Evolutionary conservation across 2,113 vertebrate genomes (phyloP).

Genomic region (Sterna hirundo): DNA sequence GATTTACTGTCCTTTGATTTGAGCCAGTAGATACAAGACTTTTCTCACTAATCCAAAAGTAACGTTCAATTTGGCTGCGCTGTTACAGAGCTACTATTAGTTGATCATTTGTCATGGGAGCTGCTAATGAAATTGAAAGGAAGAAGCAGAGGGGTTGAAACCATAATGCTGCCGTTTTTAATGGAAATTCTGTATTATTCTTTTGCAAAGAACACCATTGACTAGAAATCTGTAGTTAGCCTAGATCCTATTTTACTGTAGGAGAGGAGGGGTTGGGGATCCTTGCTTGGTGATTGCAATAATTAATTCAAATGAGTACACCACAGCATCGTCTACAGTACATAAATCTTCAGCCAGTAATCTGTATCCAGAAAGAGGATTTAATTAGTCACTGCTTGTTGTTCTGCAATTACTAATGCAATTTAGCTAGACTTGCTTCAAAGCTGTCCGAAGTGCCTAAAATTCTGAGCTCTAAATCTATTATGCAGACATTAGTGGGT

Average conservation of each 20-base stretch:
- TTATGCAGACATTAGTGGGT: not conserved
- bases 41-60: not conserved
- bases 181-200: not conserved
- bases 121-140: not conserved
- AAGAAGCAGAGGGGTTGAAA: not conserved
- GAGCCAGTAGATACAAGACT: not conserved
- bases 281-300: not conserved
- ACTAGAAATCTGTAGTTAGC: not conserved
- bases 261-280: not conserved
- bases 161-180: not conserved
- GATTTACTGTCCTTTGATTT: constrained; percentile 9
- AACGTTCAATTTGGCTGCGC: not conserved
- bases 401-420: constrained; percentile 8
- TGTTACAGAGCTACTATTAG: not conserved
- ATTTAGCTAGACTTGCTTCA: not conserved
- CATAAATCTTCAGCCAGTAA: constrained; percentile 13
- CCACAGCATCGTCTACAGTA: not conserved
- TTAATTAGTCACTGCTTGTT: constrained; percentile 29
- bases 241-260: not conserved
- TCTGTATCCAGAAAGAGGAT: constrained; percentile 30
- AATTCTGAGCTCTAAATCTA: not conserved
- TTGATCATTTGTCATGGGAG: not conserved
- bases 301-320: not conserved
- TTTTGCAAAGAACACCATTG: not conserved
- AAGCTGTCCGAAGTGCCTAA: not conserved